Conservation (phyloP, 1,140 invertebrate genomes). For the Chrysomallon squamiferum region DNA sequence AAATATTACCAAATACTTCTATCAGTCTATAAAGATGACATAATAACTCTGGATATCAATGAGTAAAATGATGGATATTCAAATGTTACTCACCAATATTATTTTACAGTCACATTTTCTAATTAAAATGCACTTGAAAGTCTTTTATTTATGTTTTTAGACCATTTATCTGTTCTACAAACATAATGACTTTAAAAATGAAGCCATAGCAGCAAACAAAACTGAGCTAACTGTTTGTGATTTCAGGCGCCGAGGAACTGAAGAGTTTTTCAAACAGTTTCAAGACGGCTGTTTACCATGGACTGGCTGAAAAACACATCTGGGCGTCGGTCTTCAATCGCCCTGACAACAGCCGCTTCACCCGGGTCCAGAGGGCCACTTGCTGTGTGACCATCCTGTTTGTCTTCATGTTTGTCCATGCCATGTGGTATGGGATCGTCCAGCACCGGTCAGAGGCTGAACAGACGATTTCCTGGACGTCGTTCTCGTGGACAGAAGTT, state of each 20-base stretch:
- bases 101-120: too few relatives aligned
- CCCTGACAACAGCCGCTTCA: constrained; percentile 53
- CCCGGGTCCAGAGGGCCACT: constrained; percentile 55
- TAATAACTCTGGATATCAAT: too few relatives aligned
- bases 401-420: constrained; percentile 51
- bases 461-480: constrained; percentile 8
- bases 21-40: too few relatives aligned
- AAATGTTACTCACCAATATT: too few relatives aligned
- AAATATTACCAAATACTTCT: too few relatives aligned
- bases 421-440: constrained; percentile 57
- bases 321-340: constrained; percentile 55
- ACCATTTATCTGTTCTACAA: too few relatives aligned
- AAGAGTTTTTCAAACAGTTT: constrained; percentile 37
- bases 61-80: too few relatives aligned
- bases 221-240: neutral
- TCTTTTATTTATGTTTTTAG: too few relatives aligned
- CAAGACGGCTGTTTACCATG: constrained; percentile 20
- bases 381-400: constrained; percentile 53
- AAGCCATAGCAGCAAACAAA: too few relatives aligned
- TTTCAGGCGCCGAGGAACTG: constrained; percentile 26
- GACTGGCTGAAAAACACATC: constrained; percentile 50
- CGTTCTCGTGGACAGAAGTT: constrained; percentile 55
- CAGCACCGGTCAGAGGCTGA: constrained; percentile 27
- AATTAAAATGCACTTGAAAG: too few relatives aligned
- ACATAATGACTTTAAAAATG: too few relatives aligned